Base-by-base conservation (phyloP, 92 coral and sea anemone genomes). In the Micromussa lordhowensis region DNA sequence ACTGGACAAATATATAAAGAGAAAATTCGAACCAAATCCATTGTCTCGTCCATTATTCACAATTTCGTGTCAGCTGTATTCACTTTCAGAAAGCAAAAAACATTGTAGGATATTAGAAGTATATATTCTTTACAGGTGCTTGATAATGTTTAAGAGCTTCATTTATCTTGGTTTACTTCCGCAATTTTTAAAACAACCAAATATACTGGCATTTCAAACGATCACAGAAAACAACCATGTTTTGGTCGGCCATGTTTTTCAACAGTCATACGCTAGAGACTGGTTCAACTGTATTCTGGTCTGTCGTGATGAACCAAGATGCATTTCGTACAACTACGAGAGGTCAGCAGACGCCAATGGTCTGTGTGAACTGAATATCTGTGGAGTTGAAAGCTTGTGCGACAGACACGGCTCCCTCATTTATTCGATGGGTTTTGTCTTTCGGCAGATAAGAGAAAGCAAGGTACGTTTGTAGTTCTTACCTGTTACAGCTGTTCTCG, bases 291-390 rank as follows among this genome's bases (percentile, higher is more conserved):
- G 92, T 19, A 5, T 89, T 51, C 40, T 68, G 26, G 79, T 75
- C 54, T 89, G 92, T 73, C 64, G 76, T 35, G 32, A 81, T 29
- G 75, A 48, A 40, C 63, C 84, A 36, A 34, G 75, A 64, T 89
- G 92, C 9, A 68, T 84, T 7, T 89, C 92, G 24, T 89, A 89
- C 68, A 89, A 89, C 51, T 89, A 82, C 75, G 55, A 84, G 35
- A 78, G n/a, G 53, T 78, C 38, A 0, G 82, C 63, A 18, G 64
- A 18, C 13, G 40, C 61, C 35, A 78, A 49, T 28, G 82, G 64
- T 48, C 40, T 78, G 64, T 78, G 82, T 53, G 66, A 78, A 53
- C 30, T 78, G 44, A 78, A 78, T 31, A 44, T 28, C 68, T 49
- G 82, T 78, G 82, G 40, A 55, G 22, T 53, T 14, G 36, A 51